These are phyloP conservation scores for Ethmia dodecea DNA, from an alignment of 2,888 invertebrate species.

Conservation along the genomic window DNA sequence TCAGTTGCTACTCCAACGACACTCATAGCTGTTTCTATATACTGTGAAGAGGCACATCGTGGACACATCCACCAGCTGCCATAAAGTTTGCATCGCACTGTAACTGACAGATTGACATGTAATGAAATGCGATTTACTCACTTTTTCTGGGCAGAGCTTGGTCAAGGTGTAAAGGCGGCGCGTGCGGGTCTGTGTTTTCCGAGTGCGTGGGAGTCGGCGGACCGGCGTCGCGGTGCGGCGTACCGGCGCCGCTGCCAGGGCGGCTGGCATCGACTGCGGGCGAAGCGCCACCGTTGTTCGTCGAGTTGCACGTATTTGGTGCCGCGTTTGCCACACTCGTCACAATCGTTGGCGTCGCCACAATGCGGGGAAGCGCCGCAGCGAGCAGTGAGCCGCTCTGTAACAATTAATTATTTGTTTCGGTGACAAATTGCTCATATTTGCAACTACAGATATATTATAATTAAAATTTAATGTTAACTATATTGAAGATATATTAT, in stretches of 20 bases:
- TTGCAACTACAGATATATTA: no score
- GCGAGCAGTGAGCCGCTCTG: slow-evolving; percentile 81
- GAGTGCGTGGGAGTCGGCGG: slow-evolving; percentile 72
- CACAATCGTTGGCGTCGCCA: slow-evolving; percentile 36
- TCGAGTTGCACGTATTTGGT: slow-evolving; percentile 30
- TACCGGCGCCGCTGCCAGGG: slow-evolving; percentile 42
- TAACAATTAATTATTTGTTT: no score
- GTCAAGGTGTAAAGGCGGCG: slow-evolving; percentile 69
- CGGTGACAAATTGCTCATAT: no score
- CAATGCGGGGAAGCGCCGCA: slow-evolving; percentile 81
- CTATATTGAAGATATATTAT: no score
- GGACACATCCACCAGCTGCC: no score
- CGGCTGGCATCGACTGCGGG: slow-evolving; percentile 35
- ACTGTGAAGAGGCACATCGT: no score
- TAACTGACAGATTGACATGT: no score
- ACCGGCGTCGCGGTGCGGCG: slow-evolving; percentile 65
- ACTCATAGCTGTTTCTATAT: no score
- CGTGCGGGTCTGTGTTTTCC: slow-evolving; percentile 64
- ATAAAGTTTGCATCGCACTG: no score
- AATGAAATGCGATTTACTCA: no score
- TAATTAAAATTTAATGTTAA: no score
- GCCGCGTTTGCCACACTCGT: slow-evolving; percentile 32
- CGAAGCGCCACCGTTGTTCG: slow-evolving; percentile 30
- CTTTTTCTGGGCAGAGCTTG: slow-evolving; percentile 75
- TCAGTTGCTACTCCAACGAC: no score